Evolutionary conservation across 92 coral and sea anemone genomes (phyloP).

Genomic region (Galaxea fascicularis): DNA sequence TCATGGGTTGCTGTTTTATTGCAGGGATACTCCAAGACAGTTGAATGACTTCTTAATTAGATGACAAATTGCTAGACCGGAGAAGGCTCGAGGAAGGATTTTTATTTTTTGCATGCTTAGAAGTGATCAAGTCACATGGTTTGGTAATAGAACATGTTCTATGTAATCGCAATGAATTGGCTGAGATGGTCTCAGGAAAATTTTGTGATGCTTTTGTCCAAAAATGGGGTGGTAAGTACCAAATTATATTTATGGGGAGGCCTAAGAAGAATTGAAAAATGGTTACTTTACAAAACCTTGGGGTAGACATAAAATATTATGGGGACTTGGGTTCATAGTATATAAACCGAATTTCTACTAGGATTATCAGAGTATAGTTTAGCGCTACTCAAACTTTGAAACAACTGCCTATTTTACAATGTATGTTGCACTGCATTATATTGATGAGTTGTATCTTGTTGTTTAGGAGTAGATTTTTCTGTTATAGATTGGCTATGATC

Average conservation of each 20-base stretch:
- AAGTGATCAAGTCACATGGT: constrained; percentile 5
- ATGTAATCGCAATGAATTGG: constrained; percentile 35
- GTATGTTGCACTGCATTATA: no score
- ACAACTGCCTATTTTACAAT: no score
- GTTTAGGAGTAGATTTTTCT: background rate
- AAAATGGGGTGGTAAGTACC: constrained; percentile 43
- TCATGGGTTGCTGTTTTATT: no score
- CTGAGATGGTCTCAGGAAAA: background rate
- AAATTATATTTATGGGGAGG: no score
- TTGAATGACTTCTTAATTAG: background rate
- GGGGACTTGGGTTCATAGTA: no score
- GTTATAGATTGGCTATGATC: background rate
- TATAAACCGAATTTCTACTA: no score
- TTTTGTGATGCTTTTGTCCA: constrained; percentile 42
- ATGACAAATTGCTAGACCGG: background rate
- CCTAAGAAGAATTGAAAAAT: no score
- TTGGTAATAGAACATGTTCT: constrained; percentile 3
- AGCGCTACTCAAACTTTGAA: no score
- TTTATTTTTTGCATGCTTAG: constrained; percentile 26
- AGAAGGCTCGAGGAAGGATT: constrained; percentile 44
- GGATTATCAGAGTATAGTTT: no score
- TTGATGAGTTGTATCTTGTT: no score
- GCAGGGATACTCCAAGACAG: background rate
- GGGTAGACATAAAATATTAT: no score
- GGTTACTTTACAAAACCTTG: no score